Evolutionary conservation across 1,140 invertebrate genomes (phyloP).

Genomic region (Anastrepha obliqua): DNA sequence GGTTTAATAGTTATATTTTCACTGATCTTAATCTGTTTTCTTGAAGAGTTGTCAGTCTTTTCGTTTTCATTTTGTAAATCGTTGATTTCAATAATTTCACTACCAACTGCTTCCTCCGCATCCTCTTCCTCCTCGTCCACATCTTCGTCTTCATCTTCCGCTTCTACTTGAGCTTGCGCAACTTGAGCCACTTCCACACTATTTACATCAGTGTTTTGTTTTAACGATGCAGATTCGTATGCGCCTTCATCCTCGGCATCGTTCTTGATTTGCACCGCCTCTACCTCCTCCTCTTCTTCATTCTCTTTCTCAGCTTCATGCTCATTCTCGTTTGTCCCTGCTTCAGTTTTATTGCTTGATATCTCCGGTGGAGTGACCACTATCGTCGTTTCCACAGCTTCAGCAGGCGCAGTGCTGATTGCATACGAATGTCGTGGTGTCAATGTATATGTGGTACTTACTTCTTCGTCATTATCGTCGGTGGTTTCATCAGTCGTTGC

Average conservation of each 20-base stretch:
- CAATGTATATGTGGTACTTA: slow-evolving; percentile 71
- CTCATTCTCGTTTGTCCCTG: neutral
- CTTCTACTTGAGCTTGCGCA: neutral
- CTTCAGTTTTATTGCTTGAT: slow-evolving; percentile 1
- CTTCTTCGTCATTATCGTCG: slow-evolving; percentile 58
- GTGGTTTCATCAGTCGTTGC: slow-evolving; percentile 23
- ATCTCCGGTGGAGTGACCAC: slow-evolving; percentile 54
- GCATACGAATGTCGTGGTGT: slow-evolving; percentile 47
- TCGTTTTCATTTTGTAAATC: slow-evolving; percentile 53
- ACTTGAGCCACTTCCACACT: neutral
- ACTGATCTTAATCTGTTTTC: neutral
- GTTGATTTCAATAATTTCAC: slow-evolving; percentile 27
- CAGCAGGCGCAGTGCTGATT: slow-evolving; percentile 19
- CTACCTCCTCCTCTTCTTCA: slow-evolving; percentile 12
- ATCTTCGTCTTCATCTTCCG: neutral
- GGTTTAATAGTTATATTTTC: neutral
- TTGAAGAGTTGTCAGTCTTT: slow-evolving; percentile 60
- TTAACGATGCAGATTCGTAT: slow-evolving; percentile 57
- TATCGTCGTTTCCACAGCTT: slow-evolving; percentile 57
- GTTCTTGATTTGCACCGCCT: neutral
- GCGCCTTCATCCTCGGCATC: slow-evolving; percentile 52
- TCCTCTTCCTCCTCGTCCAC: slow-evolving; percentile 48
- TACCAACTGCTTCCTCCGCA: slow-evolving; percentile 47
- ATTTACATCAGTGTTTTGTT: neutral
- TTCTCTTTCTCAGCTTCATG: slow-evolving; percentile 15